Conservation (phyloP, 2,113 vertebrate species). For the Gobius niger region DNA sequence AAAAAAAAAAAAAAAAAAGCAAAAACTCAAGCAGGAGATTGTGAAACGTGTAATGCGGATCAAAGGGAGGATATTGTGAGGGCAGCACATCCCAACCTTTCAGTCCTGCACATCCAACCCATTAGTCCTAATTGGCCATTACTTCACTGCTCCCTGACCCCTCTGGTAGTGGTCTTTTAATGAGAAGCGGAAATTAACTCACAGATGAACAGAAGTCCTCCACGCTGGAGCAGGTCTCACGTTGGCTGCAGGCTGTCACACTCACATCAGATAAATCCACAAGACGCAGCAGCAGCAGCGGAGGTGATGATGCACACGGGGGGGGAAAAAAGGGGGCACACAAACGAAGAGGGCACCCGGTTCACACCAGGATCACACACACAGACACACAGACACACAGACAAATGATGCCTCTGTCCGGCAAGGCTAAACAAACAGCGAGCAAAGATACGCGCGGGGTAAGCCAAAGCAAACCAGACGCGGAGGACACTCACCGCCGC, state of each 20-base stretch:
- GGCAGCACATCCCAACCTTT: not conserved
- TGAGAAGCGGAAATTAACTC: slow-evolving; percentile 34
- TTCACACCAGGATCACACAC: not conserved
- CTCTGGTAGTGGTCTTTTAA: not conserved
- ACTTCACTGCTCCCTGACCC: slow-evolving; percentile 18
- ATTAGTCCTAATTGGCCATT: not conserved
- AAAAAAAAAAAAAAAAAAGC: no score
- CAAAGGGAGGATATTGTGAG: not conserved
- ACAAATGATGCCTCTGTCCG: slow-evolving; percentile 15
- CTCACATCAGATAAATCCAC: slow-evolving; percentile 50
- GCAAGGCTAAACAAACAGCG: slow-evolving; percentile 20
- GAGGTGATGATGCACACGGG: slow-evolving; percentile 9
- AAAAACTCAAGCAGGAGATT: not conserved
- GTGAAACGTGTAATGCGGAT: not conserved
- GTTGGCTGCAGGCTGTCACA: slow-evolving; percentile 46
- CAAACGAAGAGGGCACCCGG: no score
- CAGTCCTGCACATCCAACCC: not conserved
- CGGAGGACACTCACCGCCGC: slow-evolving; percentile 37
- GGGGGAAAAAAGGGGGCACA: slow-evolving; percentile 5
- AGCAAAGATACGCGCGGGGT: slow-evolving; percentile 18
- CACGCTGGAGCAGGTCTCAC: slow-evolving; percentile 28
- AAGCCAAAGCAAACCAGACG: slow-evolving; percentile 53
- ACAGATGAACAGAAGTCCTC: slow-evolving; percentile 58
- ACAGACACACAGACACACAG: not conserved
- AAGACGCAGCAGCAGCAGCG: slow-evolving; percentile 16